These are phyloP conservation scores for Sus scrofa DNA, from an alignment of 2,113 vertebrate genomes.

Conservation along the genomic window T2T-Sscrofa CM000817.6:117483501-117484000, in stretches of 20 bases:
- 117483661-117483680: conserved; percentile 24
- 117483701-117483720: conserved; percentile 47
- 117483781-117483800: conserved; percentile 37
- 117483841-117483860: conserved; percentile 23
- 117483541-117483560: neutral
- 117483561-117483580: neutral
- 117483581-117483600: neutral
- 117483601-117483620: neutral
- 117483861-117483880: conserved; percentile 63
- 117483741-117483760: conserved; percentile 32
- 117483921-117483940: conserved; percentile 58
- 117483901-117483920: conserved; percentile 57
- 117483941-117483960: conserved; percentile 64
- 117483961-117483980: conserved; percentile 62
- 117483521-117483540: neutral
- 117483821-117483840: conserved; percentile 60
- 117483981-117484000: conserved; percentile 48
- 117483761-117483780: conserved; percentile 19
- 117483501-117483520: neutral
- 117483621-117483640: neutral
- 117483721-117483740: conserved; percentile 56
- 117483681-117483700: conserved; percentile 15
- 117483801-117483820: conserved; percentile 62
- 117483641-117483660: conserved; percentile 19
- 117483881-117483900: conserved; percentile 29